Evolutionary conservation across 2,888 invertebrate genomes (phyloP).

Genomic region (Lysandra bellargus): DNA sequence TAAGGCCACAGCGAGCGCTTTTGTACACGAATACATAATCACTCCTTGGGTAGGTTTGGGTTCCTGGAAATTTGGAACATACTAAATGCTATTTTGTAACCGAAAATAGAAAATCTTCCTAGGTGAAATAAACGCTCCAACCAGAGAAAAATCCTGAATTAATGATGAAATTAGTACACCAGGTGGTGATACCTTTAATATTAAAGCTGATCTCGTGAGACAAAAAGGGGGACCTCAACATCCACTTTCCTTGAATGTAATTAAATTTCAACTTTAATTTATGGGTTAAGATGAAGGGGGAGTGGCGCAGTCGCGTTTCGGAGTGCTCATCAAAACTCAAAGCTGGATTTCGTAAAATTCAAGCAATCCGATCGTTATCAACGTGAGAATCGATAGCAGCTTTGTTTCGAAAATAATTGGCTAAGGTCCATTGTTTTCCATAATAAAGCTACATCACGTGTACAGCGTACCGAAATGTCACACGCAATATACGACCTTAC

Average conservation of each 20-base stretch:
- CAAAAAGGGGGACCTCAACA: background rate
- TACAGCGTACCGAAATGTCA: background rate
- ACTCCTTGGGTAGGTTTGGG: background rate
- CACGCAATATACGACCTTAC: constrained; percentile 17
- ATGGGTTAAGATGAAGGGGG: constrained; percentile 11
- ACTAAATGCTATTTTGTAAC: background rate
- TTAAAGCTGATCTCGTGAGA: background rate
- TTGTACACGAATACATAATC: background rate
- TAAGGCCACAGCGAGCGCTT: background rate
- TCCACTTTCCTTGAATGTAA: background rate
- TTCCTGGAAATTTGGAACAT: background rate
- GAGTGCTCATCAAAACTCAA: background rate
- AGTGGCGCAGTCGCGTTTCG: background rate
- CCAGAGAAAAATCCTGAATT: background rate
- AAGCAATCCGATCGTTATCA: background rate
- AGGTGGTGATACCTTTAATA: background rate
- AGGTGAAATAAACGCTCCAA: too few species aligned
- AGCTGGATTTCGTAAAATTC: background rate
- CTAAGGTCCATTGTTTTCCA: constrained; percentile 35
- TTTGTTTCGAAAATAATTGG: constrained; percentile 27
- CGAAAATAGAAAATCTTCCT: background rate
- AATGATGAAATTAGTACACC: background rate
- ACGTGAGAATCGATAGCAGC: constrained; percentile 7
- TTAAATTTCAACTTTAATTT: constrained; percentile 9
- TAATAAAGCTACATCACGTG: constrained; percentile 21